Percentiles rank a stretch among this genome's conserved stretches.
Evolutionary conservation across 2,888 invertebrate genomes (phyloP).

Genomic region (Morinoia aosen): DNA sequence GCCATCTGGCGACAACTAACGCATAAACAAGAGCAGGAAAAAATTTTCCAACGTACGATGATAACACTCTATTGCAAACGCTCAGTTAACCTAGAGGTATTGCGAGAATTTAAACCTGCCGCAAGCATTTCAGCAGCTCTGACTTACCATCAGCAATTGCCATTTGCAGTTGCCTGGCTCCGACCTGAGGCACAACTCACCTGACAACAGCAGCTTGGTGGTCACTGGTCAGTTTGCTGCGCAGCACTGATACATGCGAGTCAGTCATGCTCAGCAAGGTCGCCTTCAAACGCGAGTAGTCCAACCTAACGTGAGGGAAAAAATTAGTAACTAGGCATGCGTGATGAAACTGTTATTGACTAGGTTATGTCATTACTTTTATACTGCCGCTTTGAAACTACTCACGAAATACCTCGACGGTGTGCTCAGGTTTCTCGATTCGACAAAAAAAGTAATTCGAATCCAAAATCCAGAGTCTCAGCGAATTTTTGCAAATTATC

Average conservation of each 20-base stretch:
- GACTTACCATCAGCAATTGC: background rate
- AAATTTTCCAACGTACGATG: no score
- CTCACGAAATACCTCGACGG: no score
- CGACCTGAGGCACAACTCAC: background rate
- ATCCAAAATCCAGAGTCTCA: no score
- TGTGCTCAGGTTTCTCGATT: no score
- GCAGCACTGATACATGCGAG: slow-evolving; percentile 59
- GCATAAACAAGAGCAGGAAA: no score
- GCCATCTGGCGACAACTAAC: no score
- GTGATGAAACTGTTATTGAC: background rate
- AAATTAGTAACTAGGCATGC: background rate
- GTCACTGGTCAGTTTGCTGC: slow-evolving; percentile 58
- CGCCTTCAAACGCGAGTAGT: slow-evolving; percentile 63
- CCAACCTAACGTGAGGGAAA: slow-evolving; percentile 54
- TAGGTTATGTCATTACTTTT: background rate
- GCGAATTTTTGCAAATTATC: no score
- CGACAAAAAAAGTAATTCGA: no score
- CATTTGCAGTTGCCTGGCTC: background rate
- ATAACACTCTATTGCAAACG: background rate
- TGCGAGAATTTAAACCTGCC: background rate
- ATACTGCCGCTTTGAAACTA: background rate
- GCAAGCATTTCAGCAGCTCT: no score
- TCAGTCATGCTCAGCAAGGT: slow-evolving; percentile 61
- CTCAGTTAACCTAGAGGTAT: background rate
- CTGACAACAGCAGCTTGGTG: slow-evolving; percentile 61